phyloP scores from a whole-genome alignment of 2,113 vertebrate genomes.

The Talpa occidentalis region DNA sequence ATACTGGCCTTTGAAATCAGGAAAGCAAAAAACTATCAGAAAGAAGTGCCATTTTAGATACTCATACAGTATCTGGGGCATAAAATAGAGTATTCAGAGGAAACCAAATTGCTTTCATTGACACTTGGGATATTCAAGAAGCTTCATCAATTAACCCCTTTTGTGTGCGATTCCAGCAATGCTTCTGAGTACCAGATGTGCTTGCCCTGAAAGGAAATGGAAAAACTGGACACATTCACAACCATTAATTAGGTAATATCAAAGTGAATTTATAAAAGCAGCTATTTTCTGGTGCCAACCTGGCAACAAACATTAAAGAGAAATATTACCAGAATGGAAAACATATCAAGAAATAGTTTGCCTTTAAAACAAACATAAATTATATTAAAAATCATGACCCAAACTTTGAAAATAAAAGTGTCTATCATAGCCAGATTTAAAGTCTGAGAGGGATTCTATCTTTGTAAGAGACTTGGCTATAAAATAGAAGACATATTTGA shows the following conservation, averaged over 20 bases:
- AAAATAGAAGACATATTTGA: not conserved
- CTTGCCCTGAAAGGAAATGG: slow-evolving; percentile 68
- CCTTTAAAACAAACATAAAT: slow-evolving; percentile 11
- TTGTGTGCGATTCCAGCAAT: slow-evolving; percentile 63
- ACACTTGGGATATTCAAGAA: slow-evolving; percentile 62
- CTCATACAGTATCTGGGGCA: slow-evolving; percentile 53
- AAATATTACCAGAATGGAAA: slow-evolving; percentile 34
- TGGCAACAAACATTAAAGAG: not conserved
- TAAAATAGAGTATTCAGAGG: slow-evolving; percentile 75
- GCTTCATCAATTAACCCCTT: slow-evolving; percentile 64
- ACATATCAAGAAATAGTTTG: slow-evolving; percentile 11
- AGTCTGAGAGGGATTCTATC: not conserved
- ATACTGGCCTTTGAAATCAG: slow-evolving; percentile 44
- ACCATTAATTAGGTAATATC: slow-evolving; percentile 63
- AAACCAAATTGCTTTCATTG: slow-evolving; percentile 70
- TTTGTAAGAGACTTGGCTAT: not conserved
- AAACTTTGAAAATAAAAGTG: not conserved
- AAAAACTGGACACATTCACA: slow-evolving; percentile 58
- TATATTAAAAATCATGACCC: slow-evolving; percentile 2
- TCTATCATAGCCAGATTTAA: not conserved
- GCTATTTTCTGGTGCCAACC: not conserved
- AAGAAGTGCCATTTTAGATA: slow-evolving; percentile 66
- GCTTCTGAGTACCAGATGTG: slow-evolving; percentile 73
- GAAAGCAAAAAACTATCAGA: slow-evolving; percentile 59
- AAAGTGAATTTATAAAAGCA: slow-evolving; percentile 55